A percentile compares a stretch with the other conserved stretches of the same genome.
Evolutionary conservation across 1,140 invertebrate species (phyloP).

Genomic region (Philaenus spumarius): DNA sequence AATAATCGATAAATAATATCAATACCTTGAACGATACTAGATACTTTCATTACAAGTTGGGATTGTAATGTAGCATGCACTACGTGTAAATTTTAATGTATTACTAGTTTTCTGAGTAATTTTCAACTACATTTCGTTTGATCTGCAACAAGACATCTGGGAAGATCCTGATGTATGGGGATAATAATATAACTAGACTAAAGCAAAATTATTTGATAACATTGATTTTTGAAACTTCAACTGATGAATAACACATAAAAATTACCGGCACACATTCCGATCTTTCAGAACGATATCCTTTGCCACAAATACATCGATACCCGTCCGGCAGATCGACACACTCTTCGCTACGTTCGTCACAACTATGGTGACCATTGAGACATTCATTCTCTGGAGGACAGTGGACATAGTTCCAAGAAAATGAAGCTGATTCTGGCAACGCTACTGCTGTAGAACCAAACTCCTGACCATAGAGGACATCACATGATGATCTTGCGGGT

Average conservation of each 20-base stretch:
- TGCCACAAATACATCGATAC: constrained; percentile 81
- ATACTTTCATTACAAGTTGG: too few relatives aligned
- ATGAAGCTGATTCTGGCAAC: constrained; percentile 32
- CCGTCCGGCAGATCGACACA: constrained; percentile 67
- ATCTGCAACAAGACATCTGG: too few relatives aligned
- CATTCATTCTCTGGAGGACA: constrained; percentile 95
- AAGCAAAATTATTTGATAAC: too few relatives aligned
- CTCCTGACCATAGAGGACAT: constrained; percentile 42
- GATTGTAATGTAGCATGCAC: too few relatives aligned
- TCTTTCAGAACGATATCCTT: constrained; percentile 60
- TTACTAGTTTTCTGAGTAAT: too few relatives aligned
- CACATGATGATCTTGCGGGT: constrained; percentile 59
- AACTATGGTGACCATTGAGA: constrained; percentile 82
- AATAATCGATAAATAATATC: too few relatives aligned
- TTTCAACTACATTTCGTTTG: too few relatives aligned
- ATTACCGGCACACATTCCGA: constrained; percentile 29
- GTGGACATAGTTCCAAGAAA: constrained; percentile 77
- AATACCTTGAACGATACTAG: too few relatives aligned
- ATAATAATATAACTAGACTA: too few relatives aligned
- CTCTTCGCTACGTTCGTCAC: constrained; percentile 75
- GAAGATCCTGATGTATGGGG: too few relatives aligned
- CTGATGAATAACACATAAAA: not conserved
- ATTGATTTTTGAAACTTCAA: too few relatives aligned
- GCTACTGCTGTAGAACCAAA: constrained; percentile 1
- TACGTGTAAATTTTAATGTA: too few relatives aligned